A percentile compares a stretch with the other conserved stretches of the same genome.
Conservation (phyloP, 1,140 invertebrate species). For the Agrilus planipennis region DNA sequence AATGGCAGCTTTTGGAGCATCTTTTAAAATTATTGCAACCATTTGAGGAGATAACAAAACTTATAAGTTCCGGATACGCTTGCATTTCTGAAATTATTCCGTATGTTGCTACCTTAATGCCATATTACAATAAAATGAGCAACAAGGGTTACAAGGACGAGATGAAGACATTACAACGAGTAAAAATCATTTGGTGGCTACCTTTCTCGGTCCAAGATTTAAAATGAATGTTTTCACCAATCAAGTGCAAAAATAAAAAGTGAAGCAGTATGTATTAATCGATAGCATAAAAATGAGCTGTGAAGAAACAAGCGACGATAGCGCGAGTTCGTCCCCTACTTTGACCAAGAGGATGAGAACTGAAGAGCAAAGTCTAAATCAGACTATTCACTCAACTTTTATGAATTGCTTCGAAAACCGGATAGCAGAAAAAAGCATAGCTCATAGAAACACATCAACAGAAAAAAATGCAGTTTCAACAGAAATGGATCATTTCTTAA, state of each 20-base stretch:
- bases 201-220: neutral
- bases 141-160: neutral
- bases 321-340: too few relatives aligned
- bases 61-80: conserved; percentile 7
- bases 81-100: conserved; percentile 14
- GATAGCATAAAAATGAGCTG: too few relatives aligned
- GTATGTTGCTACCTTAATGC: conserved; percentile 3
- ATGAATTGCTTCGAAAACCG: too few relatives aligned
- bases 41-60: conserved; percentile 16
- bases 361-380: too few relatives aligned
- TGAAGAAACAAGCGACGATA: too few relatives aligned
- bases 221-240: too few relatives aligned
- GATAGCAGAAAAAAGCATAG: conserved; percentile 1
- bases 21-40: conserved; percentile 10
- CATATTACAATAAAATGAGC: conserved; percentile 5
- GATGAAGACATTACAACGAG: neutral
- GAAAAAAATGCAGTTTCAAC: neutral
- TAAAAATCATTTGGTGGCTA: neutral
- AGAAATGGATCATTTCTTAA: conserved; percentile 2
- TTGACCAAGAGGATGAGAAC: too few relatives aligned
- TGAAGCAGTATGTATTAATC: too few relatives aligned
- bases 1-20: conserved; percentile 11
- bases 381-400: too few relatives aligned
- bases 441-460: neutral
- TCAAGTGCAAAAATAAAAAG: too few relatives aligned